These are phyloP conservation scores for Hydrochoerus hydrochaeris DNA, from an alignment of 2,113 vertebrate genomes.

Conservation along the genomic window DNA sequence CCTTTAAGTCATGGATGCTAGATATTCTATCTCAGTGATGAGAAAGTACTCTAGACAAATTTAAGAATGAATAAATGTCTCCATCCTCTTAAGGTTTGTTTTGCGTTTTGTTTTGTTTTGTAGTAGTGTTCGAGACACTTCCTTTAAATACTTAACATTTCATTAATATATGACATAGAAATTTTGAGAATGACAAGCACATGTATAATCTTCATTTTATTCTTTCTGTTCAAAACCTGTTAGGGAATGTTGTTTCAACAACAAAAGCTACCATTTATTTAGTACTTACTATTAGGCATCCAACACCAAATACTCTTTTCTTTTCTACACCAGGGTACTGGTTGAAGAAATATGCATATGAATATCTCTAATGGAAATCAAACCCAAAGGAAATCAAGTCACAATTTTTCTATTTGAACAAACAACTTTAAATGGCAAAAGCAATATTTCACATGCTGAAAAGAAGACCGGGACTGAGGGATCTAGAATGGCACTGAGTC, in stretches of 20 bases:
- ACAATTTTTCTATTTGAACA: slow-evolving; percentile 31
- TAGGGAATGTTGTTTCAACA: not conserved
- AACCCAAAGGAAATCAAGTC: not conserved
- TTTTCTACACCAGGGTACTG: slow-evolving; percentile 27
- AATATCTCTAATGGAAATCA: slow-evolving; percentile 12
- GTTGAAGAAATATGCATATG: not conserved
- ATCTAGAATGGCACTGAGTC: not conserved
- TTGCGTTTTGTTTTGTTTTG: slow-evolving; percentile 24
- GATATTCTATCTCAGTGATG: not conserved
- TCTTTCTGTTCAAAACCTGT: not conserved
- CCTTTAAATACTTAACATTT: not conserved
- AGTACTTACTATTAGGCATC: not conserved
- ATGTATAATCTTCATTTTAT: not conserved
- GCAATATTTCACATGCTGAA: not conserved
- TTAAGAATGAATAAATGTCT: not conserved
- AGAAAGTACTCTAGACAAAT: not conserved
- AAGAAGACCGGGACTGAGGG: not conserved
- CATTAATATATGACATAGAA: not conserved
- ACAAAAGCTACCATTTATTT: slow-evolving; percentile 9
- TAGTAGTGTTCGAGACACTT: not conserved
- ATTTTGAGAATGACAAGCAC: slow-evolving; percentile 21
- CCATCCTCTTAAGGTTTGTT: not conserved
- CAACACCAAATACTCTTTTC: not conserved
- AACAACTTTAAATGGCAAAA: not conserved
- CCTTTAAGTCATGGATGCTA: not conserved